phyloP scores from a whole-genome alignment of 2,797 vertebrate species.

The Siniperca undulata region DNA sequence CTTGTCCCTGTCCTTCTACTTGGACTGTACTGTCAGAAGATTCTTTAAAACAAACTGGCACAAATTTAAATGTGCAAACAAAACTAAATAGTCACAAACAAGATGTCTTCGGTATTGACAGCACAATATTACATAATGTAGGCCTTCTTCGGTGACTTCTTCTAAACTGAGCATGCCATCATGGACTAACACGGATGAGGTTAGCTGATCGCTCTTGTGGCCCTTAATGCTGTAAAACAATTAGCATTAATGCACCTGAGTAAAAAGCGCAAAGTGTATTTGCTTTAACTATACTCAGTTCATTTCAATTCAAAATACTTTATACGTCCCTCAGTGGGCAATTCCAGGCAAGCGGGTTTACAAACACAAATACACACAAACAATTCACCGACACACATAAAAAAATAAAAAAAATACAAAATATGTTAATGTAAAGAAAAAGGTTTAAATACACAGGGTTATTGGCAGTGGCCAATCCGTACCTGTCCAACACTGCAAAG shows the following conservation, averaged over 20 bases:
- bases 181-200: not conserved
- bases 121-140: not conserved
- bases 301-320: not conserved
- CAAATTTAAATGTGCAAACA: not conserved
- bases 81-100: not conserved
- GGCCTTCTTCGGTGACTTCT: not conserved
- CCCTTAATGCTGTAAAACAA: not conserved
- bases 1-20: accelerated
- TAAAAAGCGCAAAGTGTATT: not conserved
- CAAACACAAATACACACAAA: not conserved
- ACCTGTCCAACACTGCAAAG: not conserved
- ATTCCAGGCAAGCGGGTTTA: not conserved
- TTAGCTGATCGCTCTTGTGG: not conserved
- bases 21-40: not conserved
- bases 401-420: not conserved
- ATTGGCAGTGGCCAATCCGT: not conserved
- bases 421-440: not conserved
- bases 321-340: not conserved
- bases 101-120: not conserved
- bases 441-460: not conserved
- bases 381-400: not conserved
- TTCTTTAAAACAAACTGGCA: not conserved
- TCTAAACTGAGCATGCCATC: not conserved
- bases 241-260: not conserved
- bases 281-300: not conserved